These are phyloP conservation scores for Rhinogobius similis DNA, from an alignment of 2,113 vertebrate species.

Conservation along the genomic window DNA sequence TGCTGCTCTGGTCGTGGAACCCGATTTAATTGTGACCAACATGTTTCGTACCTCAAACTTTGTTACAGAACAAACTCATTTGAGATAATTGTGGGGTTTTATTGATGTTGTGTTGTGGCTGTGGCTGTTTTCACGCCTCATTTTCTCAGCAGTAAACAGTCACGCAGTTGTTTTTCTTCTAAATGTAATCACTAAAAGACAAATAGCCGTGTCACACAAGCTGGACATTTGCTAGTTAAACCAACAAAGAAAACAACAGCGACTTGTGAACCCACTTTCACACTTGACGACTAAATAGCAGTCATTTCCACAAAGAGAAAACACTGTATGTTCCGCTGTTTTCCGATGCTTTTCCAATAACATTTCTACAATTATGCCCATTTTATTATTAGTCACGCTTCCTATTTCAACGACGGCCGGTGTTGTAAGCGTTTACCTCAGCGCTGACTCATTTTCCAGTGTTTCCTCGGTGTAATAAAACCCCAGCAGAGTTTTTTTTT, in stretches of 20 bases:
- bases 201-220: neutral
- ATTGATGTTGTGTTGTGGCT: neutral
- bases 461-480: neutral
- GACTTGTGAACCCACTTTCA: neutral
- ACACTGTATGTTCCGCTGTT: neutral
- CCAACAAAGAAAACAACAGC: neutral
- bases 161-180: neutral
- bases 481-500: slow-evolving; percentile 1
- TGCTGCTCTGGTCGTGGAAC: too few relatives aligned
- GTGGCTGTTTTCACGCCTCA: neutral
- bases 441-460: neutral
- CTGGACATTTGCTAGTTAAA: neutral
- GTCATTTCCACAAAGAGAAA: neutral
- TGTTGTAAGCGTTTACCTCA: neutral
- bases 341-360: neutral
- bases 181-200: neutral
- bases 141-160: neutral
- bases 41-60: too few relatives aligned
- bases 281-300: neutral
- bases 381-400: neutral
- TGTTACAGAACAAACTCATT: neutral
- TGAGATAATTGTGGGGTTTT: neutral
- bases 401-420: neutral
- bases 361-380: neutral
- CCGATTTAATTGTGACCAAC: too few relatives aligned